A percentile compares a stretch with the other conserved stretches of the same genome.
Evolutionary conservation across 2,888 invertebrate genomes (phyloP).

Genomic region (Nycteola revayana): DNA sequence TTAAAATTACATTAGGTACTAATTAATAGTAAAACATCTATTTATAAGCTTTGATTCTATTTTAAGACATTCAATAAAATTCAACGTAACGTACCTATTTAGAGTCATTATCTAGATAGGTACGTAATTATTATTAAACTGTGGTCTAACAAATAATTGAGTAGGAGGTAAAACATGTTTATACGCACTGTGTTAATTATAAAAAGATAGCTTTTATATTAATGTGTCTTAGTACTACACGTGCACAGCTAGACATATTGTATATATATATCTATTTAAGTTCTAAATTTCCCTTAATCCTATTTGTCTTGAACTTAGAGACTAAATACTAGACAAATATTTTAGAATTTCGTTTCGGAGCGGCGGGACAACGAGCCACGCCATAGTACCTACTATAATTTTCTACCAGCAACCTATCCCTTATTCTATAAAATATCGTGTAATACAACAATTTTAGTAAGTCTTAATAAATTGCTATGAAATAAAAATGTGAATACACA

Average conservation of each 20-base stretch:
- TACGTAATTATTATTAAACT: too few relatives aligned
- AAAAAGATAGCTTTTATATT: neutral
- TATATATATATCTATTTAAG: slow-evolving; percentile 16
- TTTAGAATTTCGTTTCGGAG: slow-evolving; percentile 79
- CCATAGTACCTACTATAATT: slow-evolving; percentile 47
- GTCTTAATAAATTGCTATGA: slow-evolving; percentile 30
- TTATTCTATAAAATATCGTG: slow-evolving; percentile 21
- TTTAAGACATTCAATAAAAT: too few relatives aligned
- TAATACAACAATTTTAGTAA: slow-evolving; percentile 4
- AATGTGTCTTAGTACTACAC: slow-evolving; percentile 15
- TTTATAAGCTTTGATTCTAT: too few relatives aligned
- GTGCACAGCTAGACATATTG: slow-evolving; percentile 27
- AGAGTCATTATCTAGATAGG: too few relatives aligned
- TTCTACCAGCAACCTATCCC: slow-evolving; percentile 41
- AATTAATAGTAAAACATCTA: too few relatives aligned
- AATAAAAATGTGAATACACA: slow-evolving; percentile 43
- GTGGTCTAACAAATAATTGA: too few relatives aligned
- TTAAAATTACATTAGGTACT: too few relatives aligned
- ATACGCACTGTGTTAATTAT: slow-evolving; percentile 5
- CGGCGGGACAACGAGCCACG: slow-evolving; percentile 46
- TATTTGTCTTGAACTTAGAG: slow-evolving; percentile 51
- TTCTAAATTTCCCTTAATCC: slow-evolving; percentile 32
- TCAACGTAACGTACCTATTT: too few relatives aligned
- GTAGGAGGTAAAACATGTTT: slow-evolving; percentile 7
- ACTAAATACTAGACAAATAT: slow-evolving; percentile 62